These are phyloP conservation scores for Pagrus major DNA, from an alignment of 2,113 vertebrate species.

Conservation along the genomic window DNA sequence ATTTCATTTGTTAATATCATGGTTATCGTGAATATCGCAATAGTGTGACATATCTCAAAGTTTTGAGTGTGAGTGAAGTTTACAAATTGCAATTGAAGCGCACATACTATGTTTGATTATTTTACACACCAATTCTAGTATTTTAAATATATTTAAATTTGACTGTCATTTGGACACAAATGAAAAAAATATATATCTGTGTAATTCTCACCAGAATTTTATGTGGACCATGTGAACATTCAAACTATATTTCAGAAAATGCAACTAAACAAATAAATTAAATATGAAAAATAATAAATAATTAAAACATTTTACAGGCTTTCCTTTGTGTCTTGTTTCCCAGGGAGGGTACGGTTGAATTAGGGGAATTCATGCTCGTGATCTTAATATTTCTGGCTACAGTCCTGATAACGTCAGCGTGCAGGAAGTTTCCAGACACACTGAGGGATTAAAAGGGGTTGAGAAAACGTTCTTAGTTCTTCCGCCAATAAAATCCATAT, in stretches of 20 bases:
- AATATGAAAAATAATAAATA: neutral
- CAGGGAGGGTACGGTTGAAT: neutral
- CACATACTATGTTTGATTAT: neutral
- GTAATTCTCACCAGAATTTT: neutral
- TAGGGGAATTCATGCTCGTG: neutral
- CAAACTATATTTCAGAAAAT: neutral
- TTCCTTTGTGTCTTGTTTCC: neutral
- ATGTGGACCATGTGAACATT: neutral
- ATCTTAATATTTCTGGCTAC: neutral
- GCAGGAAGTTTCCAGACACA: neutral
- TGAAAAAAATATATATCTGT: neutral
- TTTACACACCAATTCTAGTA: neutral
- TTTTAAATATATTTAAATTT: neutral
- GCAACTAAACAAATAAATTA: neutral
- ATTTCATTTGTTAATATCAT: too few relatives aligned
- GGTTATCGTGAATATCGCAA: too few relatives aligned
- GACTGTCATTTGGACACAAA: neutral
- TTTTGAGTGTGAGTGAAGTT: neutral
- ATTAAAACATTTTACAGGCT: neutral
- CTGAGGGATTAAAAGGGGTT: constrained; percentile 3
- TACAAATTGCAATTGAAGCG: neutral
- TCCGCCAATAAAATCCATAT: constrained; percentile 2
- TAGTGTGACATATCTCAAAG: too few relatives aligned
- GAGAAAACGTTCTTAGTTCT: neutral
- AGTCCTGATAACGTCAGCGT: neutral